Conservation (phyloP, 1,140 invertebrate species). For the Tyrophagus putrescentiae region DNA sequence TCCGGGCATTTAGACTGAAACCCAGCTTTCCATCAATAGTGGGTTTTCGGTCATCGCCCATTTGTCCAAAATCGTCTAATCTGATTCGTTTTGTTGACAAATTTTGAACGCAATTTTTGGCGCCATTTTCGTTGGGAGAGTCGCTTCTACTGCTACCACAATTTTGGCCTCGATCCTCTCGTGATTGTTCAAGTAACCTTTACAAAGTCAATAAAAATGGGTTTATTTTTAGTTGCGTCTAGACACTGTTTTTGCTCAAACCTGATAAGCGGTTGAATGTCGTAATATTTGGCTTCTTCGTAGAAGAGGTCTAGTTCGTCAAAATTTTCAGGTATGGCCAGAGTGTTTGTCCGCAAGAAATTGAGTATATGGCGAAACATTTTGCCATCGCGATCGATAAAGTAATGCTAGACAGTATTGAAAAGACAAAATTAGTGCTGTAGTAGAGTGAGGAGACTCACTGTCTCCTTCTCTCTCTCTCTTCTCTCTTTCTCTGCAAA, state of each 20-base stretch:
- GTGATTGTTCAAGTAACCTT: constrained; percentile 20
- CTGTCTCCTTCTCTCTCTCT: too few species aligned
- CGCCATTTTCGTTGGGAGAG: constrained; percentile 18
- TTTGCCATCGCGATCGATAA: constrained; percentile 85
- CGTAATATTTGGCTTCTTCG: constrained; percentile 82
- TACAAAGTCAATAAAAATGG: background rate
- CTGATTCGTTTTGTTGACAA: constrained; percentile 11
- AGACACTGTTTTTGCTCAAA: background rate
- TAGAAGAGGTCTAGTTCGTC: constrained; percentile 70
- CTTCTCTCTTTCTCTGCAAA: too few species aligned
- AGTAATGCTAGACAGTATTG: too few species aligned
- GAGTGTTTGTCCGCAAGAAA: constrained; percentile 74
- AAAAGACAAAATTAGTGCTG: too few species aligned
- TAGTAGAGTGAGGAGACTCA: too few species aligned
- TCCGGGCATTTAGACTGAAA: background rate
- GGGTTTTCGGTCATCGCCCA: background rate
- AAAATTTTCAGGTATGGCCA: constrained; percentile 74
- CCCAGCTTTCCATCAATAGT: background rate
- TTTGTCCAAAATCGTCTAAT: constrained; percentile 1
- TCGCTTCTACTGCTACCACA: constrained; percentile 2
- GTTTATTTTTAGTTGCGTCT: background rate
- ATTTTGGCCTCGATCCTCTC: constrained; percentile 22
- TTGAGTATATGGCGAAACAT: constrained; percentile 93
- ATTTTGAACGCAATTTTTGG: constrained; percentile 12
- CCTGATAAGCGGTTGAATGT: constrained; percentile 48